Conservation (phyloP, 92 coral and sea anemone species). For the Phymanthus crucifer region DNA sequence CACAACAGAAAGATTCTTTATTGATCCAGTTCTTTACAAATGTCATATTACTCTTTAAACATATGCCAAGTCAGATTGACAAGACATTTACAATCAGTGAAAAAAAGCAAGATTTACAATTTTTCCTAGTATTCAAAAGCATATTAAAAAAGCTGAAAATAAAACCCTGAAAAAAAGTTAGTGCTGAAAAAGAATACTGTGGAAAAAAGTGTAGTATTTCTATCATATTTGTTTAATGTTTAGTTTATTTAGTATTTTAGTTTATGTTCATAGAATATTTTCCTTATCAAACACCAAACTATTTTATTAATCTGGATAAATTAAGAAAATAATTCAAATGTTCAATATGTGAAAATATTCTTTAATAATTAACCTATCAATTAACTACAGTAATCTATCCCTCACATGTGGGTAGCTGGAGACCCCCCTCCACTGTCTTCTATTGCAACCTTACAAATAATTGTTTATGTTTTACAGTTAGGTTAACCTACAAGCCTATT, state of each 20-base stretch:
- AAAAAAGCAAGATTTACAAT: constrained; percentile 1
- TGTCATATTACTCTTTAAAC: not conserved
- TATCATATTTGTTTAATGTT: not conserved
- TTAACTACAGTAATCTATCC: not conserved
- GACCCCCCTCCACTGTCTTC: not conserved
- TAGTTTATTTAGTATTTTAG: too few relatives aligned
- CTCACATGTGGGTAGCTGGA: not conserved
- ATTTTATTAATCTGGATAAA: too few relatives aligned
- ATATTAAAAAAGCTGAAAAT: not conserved
- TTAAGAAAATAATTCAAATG: too few relatives aligned
- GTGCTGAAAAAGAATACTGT: constrained; percentile 1
- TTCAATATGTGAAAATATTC: too few relatives aligned
- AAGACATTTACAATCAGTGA: not conserved
- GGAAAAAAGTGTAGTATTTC: not conserved
- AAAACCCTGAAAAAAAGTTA: not conserved
- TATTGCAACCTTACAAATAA: not conserved
- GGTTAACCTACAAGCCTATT: not conserved
- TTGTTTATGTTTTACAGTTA: constrained; percentile 4
- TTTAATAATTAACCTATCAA: not conserved
- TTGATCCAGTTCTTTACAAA: not conserved
- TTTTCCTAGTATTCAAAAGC: not conserved
- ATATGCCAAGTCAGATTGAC: constrained; percentile 4
- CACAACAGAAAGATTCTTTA: not conserved
- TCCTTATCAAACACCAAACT: too few relatives aligned
- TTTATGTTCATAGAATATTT: too few relatives aligned